These are phyloP conservation scores for Hystrix brachyura DNA, from an alignment of 2,113 vertebrate species.

Conservation along the genomic window DNA sequence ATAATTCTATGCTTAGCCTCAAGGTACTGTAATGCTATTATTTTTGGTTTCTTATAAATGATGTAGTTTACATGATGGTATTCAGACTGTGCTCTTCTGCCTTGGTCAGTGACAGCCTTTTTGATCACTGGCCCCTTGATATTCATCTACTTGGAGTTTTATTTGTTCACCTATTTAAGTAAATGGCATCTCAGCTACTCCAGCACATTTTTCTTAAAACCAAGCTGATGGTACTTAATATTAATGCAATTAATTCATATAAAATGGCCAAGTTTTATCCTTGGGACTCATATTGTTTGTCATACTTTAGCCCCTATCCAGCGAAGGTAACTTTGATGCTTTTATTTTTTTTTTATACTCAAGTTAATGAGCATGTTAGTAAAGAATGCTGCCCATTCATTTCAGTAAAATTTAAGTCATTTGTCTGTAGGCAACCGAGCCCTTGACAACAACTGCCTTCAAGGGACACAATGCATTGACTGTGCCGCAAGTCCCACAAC, in stretches of 20 bases:
- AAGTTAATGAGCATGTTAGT: background rate
- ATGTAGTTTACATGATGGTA: no score
- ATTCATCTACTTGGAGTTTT: background rate
- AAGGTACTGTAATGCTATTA: background rate
- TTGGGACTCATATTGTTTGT: background rate
- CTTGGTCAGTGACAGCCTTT: background rate
- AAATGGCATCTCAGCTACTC: background rate
- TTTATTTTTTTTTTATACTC: background rate
- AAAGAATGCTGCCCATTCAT: background rate
- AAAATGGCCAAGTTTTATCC: background rate
- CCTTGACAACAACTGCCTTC: background rate
- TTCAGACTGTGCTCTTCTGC: background rate
- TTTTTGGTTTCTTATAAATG: background rate
- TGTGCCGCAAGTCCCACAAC: background rate
- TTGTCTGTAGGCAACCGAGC: background rate
- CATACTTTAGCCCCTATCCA: background rate
- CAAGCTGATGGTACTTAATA: background rate
- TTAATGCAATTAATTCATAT: background rate
- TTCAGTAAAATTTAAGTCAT: background rate
- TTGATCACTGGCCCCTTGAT: background rate
- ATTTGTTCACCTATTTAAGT: background rate
- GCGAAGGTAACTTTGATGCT: background rate
- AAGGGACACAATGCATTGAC: background rate
- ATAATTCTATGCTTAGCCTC: background rate
- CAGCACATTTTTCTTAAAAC: background rate